Evolutionary conservation across 2,113 vertebrate species (phyloP), one percentile per base, ranked within the genome.

Genomic region (Felis chaus): DNA sequence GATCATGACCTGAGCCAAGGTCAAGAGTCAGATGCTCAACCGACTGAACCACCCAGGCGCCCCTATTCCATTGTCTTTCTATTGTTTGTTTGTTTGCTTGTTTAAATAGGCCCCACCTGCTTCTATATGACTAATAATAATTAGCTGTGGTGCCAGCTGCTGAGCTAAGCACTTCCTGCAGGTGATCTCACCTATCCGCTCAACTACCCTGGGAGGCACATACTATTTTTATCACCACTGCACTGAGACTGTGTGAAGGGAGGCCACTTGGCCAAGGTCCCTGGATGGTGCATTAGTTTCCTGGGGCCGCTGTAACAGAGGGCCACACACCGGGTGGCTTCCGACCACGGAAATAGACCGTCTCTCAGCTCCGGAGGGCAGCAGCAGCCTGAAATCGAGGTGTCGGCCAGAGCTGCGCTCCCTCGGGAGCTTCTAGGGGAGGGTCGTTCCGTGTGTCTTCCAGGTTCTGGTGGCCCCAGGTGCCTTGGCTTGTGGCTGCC

Each of bases 51-150:
- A 48, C 41, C 41, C 41, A 48, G 74, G 41, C 16, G 7, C 74
- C 41, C 74, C 74, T 61, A 91, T 78, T 80, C 71, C 80, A 63
- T 82, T 94, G 79, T 92, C 21, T 93, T 90, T 92, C 71, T 19
- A 53, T 79, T 65, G 45, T 57, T 57, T 66, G 89, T 74, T 63
- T 48, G 25, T 33, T 55, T n/a, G 15, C 18, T 13, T n/a, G 15
- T 29, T 19, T 69, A 39, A 80, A 10, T 39, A 85, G 14, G 61
- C n/a, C 68, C 76, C 53, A 80, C 48, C 53, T 94, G 76, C 69
- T 78, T 50, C 53, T 73, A 31, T 29, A 15, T 7, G 33, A 73
- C 45, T 31, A n/a, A 39, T 48, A 80, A 71, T 74, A 19, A 68
- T 39, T 39, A 39, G 50, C 45, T 45, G 45, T 9, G 45, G 45